Conservation (phyloP, 2,888 invertebrate species). For the Agrotis exclamationis region DNA sequence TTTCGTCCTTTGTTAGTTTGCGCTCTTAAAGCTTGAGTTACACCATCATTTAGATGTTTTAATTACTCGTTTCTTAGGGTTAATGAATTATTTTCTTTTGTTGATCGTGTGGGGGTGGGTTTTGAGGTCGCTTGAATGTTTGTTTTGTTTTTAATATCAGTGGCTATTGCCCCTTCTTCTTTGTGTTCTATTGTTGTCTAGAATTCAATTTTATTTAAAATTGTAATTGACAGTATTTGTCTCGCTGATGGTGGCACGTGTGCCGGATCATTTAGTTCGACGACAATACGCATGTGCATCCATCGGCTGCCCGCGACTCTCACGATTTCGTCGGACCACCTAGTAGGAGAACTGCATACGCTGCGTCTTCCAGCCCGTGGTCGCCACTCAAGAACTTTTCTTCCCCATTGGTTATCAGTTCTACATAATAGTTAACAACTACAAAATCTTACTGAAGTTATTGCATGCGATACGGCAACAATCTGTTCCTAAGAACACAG, state of each 20-base stretch:
- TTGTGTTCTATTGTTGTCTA: background rate
- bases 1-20: constrained; percentile 55
- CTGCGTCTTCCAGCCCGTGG: no score
- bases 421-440: background rate
- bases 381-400: no score
- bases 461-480: background rate
- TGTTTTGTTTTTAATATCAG: background rate
- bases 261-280: no score
- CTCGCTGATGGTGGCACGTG: no score
- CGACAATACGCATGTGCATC: no score
- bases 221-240: no score
- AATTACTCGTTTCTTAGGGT: constrained; percentile 56
- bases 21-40: constrained; percentile 53
- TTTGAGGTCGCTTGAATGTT: background rate
- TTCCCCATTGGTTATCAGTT: no score
- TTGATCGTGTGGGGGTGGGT: constrained; percentile 26
- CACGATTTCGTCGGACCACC: no score
- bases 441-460: background rate
- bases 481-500: constrained; percentile 1
- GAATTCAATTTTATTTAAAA: no score
- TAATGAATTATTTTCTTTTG: constrained; percentile 59
- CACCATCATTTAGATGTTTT: constrained; percentile 61
- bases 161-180: background rate
- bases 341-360: no score
- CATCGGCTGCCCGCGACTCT: no score